Conservation (phyloP, 2,797 vertebrate genomes). For the Synanceia verrucosa region DNA sequence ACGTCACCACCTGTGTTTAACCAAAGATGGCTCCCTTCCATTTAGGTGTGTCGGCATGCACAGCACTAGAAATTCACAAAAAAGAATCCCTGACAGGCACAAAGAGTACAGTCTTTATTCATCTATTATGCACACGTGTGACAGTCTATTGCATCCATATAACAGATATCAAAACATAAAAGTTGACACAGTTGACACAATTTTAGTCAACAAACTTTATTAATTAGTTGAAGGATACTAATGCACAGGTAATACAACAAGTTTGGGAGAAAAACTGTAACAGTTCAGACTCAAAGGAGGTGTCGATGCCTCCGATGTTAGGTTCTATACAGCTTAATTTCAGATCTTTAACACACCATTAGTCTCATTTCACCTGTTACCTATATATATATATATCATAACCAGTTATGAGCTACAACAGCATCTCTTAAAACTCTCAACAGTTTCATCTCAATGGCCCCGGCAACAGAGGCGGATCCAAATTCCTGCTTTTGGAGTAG, state of each 20-base stretch:
- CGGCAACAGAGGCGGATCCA: conserved; percentile 44
- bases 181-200: conserved; percentile 22
- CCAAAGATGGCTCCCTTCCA: not conserved
- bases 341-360: conserved; percentile 74
- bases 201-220: conserved; percentile 85
- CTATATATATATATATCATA: conserved; percentile 68
- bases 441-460: conserved; percentile 61
- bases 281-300: conserved; percentile 80
- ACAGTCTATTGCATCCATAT: not conserved
- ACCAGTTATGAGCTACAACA: conserved; percentile 72
- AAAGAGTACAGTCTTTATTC: not conserved
- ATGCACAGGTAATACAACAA: conserved; percentile 88
- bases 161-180: not conserved
- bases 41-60: not conserved
- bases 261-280: conserved; percentile 78
- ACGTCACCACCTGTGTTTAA: not conserved
- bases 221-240: conserved; percentile 85
- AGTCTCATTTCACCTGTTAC: conserved; percentile 71
- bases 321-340: conserved; percentile 77
- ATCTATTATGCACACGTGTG: not conserved
- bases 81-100: not conserved
- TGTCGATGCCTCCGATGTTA: conserved; percentile 64
- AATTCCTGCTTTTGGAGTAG: conserved; percentile 66
- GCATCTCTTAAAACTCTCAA: conserved; percentile 62
- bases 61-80: too few relatives aligned